Base-by-base conservation (phyloP, 1,140 invertebrate genomes). In the Antheraea mylitta region DNA sequence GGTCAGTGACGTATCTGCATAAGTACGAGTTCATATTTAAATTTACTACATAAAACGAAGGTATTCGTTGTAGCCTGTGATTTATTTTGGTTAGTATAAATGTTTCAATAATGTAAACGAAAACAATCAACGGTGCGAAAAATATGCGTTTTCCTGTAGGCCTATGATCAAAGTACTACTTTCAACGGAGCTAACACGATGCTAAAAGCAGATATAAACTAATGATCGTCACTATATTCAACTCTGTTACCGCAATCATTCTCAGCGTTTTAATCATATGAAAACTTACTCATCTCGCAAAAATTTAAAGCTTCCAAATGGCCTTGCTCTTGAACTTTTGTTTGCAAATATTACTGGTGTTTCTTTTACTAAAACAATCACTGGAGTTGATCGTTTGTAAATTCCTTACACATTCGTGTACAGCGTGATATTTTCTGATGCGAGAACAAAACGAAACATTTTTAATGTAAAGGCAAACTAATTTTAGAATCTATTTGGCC, bases 401-500 rank as follows among this genome's bases (percentile, higher is more conserved):
- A 63, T 63, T 63, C 18, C 30, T n/a, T 37, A 36, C 8, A 63
- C 19, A 37, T 37, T 53, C 45, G 45, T n/a, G 45, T 53, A 53
- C 2, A 53, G 36, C 61, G 61, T 63, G 61, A 63, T 37, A 63
- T 16, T 37, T 10, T 7, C 16, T 10, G 30, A 63, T 37, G 13
- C 4, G 0, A 22, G 9, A 22, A 61, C 8, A 37, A 37, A 63
- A 30, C 11, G 38, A 70, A 10, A 13, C 11, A 13, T 10, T 53
- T 53, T 6, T 13, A 53, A 53, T 13, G 11, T 48, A 13, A 48
- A 48, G 11, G 11, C 7, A 48, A 48, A 70, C 58, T 48, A 45
- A 9, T 68, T 60, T 72, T 68, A 65, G 13, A 72, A 58, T 68
- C 64, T 36, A 19, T 58, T 38, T 30, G 38, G 68, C 65, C 72